phyloP scores from a whole-genome alignment of 2,113 vertebrate genomes.

The Smithornis capensis region DNA sequence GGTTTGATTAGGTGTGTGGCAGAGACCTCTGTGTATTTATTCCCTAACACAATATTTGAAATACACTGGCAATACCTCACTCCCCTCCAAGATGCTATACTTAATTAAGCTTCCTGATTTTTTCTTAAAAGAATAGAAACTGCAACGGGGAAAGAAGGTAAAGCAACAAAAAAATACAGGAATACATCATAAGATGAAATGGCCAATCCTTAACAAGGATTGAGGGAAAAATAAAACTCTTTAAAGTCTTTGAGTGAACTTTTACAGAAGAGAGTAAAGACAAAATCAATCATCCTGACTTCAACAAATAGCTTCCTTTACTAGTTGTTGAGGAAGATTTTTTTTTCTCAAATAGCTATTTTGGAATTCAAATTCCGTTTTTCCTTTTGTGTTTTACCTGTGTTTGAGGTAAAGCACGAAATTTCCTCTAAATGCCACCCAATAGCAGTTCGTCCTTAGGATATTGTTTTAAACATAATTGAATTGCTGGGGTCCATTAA shows the following conservation, averaged over 20 bases:
- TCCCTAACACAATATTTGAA: background rate
- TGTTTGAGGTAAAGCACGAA: background rate
- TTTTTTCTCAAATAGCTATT: background rate
- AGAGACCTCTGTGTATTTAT: constrained; percentile 23
- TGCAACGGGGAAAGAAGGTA: background rate
- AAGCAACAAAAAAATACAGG: background rate
- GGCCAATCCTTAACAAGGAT: background rate
- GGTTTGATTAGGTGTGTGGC: constrained; percentile 12
- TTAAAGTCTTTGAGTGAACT: background rate
- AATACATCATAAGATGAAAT: background rate
- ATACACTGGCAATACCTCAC: rapidly evolving
- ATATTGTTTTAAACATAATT: constrained; percentile 71
- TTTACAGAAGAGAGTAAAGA: background rate
- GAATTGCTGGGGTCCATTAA: constrained; percentile 74
- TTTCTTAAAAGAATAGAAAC: background rate
- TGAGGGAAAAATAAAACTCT: background rate
- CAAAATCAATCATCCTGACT: background rate
- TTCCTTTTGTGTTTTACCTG: constrained; percentile 39
- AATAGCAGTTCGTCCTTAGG: constrained; percentile 17
- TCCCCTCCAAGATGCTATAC: background rate
- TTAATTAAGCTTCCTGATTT: background rate
- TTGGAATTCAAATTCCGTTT: background rate
- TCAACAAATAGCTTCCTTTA: background rate
- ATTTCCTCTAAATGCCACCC: constrained; percentile 26
- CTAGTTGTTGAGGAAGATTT: background rate